phyloP scores from a whole-genome alignment of 2,113 vertebrate species.

The Chlorocebus sabaeus region DNA sequence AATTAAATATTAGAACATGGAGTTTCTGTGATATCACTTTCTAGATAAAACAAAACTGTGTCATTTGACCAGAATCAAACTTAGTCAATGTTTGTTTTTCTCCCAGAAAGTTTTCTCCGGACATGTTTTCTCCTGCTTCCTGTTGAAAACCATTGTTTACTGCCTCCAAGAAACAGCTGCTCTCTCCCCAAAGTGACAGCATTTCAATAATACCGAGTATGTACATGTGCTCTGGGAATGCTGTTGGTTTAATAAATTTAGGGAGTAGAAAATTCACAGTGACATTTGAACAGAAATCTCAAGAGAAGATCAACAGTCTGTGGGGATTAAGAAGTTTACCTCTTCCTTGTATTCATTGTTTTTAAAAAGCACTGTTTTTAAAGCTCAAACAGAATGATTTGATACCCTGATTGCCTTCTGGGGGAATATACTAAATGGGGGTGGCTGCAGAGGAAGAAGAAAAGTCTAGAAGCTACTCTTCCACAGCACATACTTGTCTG shows the following conservation, averaged over 20 bases:
- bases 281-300: background rate
- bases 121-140: background rate
- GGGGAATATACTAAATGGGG: rapidly evolving
- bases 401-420: background rate
- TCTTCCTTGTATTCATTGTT: background rate
- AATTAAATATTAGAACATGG: background rate
- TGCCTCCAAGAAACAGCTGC: background rate
- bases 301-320: background rate
- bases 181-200: background rate
- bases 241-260: background rate
- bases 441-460: no score
- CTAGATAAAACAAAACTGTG: background rate
- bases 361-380: rapidly evolving
- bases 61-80: background rate
- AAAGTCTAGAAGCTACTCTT: no score
- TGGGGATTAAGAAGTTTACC: background rate
- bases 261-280: background rate
- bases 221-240: background rate
- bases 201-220: rapidly evolving
- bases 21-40: background rate
- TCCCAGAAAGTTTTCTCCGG: background rate
- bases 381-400: no score
- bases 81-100: background rate
- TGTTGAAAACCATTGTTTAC: background rate
- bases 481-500: rapidly evolving